phyloP scores from a whole-genome alignment of 2,888 invertebrate species.

The Amiota minor region DNA sequence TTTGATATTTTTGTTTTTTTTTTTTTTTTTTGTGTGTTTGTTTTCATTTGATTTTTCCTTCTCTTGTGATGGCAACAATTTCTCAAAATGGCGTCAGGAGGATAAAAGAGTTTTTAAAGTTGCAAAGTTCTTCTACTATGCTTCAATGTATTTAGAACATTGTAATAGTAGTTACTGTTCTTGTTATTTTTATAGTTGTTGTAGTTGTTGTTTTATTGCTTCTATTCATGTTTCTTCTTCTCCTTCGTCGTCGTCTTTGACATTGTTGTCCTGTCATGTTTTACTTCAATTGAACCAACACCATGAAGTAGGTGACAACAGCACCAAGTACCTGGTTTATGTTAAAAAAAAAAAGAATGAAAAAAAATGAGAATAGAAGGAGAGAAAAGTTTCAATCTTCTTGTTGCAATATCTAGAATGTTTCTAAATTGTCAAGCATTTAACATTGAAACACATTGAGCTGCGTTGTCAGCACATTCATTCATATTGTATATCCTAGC shows the following conservation, averaged over 20 bases:
- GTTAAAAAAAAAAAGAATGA: not conserved
- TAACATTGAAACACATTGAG: not conserved
- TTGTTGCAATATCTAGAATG: not conserved
- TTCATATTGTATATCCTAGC: too few species aligned
- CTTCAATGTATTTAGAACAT: conserved; percentile 19
- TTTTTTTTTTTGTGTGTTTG: not conserved
- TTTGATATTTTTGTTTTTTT: not conserved
- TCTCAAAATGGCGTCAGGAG: conserved; percentile 36
- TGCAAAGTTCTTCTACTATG: not conserved
- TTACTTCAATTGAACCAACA: conserved; percentile 89
- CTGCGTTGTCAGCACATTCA: too few species aligned
- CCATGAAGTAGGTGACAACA: conserved; percentile 93
- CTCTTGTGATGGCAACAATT: conserved; percentile 30
- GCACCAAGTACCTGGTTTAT: conserved; percentile 85
- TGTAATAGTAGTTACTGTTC: conserved; percentile 14
- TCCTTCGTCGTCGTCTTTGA: conserved; percentile 35
- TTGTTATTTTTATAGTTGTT: conserved; percentile 17
- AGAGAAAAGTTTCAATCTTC: not conserved
- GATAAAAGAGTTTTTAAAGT: conserved; percentile 8
- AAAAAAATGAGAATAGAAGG: not conserved
- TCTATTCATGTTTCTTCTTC: not conserved
- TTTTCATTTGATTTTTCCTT: not conserved
- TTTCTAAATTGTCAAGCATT: conserved; percentile 20
- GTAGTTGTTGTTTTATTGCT: not conserved
- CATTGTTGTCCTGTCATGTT: conserved; percentile 40